Evolutionary conservation across 2,888 invertebrate genomes (phyloP).

Genomic region (Ornithoptera priamus): DNA sequence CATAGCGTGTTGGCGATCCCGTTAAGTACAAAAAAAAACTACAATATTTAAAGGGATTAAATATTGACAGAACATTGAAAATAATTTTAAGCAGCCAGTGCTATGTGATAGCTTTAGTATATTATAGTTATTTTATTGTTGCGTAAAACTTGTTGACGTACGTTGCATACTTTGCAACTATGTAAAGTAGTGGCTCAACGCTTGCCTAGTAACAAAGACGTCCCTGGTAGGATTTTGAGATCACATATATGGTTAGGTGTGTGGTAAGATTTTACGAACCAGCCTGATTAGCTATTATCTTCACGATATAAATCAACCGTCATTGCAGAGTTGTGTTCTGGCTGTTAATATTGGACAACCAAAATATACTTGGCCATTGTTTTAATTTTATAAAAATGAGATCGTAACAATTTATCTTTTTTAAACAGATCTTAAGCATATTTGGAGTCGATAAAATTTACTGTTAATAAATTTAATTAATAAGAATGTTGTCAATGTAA

Average conservation of each 20-base stretch:
- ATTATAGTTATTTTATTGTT: conserved; percentile 25
- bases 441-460: background rate
- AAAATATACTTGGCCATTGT: no score
- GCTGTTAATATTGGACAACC: no score
- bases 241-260: no score
- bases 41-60: conserved; percentile 38
- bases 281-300: no score
- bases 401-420: conserved; percentile 11
- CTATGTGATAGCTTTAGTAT: conserved; percentile 65
- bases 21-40: conserved; percentile 38
- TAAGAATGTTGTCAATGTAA: conserved; percentile 5
- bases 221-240: no score
- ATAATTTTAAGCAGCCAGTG: conserved; percentile 55
- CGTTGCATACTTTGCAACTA: background rate
- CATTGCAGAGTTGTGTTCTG: no score
- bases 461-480: background rate
- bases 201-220: no score
- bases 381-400: background rate
- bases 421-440: background rate
- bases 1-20: conserved; percentile 2
- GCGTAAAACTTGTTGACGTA: conserved; percentile 7
- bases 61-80: conserved; percentile 51
- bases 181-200: no score
- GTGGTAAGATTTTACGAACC: no score
- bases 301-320: no score